Percentiles rank a stretch among this genome's conserved stretches.
Conservation (phyloP, 2,797 vertebrate species). For the Sebastes cheni region DNA sequence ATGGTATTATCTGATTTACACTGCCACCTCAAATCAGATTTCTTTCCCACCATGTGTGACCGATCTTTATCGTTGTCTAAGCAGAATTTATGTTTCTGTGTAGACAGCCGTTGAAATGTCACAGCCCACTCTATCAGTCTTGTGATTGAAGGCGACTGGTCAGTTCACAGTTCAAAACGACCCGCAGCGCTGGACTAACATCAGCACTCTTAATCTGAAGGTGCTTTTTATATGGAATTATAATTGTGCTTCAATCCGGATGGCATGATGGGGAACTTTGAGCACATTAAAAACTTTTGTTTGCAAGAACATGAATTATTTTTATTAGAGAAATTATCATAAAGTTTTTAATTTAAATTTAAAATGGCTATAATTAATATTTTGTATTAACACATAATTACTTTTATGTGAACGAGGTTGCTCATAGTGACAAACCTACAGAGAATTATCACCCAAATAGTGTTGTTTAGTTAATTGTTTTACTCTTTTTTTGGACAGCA, state of each 20-base stretch:
- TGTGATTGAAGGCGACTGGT: conserved; percentile 23
- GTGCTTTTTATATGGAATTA: conserved; percentile 35
- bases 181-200: conserved; percentile 13
- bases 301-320: background rate
- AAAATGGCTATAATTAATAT: background rate
- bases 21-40: conserved; percentile 55
- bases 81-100: conserved; percentile 29
- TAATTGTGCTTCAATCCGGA: conserved; percentile 20
- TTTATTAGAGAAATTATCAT: background rate
- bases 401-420: background rate
- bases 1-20: conserved; percentile 53
- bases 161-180: conserved; percentile 18
- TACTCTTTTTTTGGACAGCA: background rate
- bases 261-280: background rate
- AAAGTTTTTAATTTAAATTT: background rate
- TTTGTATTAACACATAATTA: background rate
- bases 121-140: conserved; percentile 16
- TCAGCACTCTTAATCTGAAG: conserved; percentile 38
- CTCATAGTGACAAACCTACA: background rate
- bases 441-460: background rate
- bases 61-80: background rate
- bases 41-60: conserved; percentile 21
- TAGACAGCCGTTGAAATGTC: conserved; percentile 8
- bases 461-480: background rate
- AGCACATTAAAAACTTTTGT: background rate